Evolutionary conservation across 2,797 vertebrate species (phyloP).

Genomic region (Pangasius mekongensis): DNA sequence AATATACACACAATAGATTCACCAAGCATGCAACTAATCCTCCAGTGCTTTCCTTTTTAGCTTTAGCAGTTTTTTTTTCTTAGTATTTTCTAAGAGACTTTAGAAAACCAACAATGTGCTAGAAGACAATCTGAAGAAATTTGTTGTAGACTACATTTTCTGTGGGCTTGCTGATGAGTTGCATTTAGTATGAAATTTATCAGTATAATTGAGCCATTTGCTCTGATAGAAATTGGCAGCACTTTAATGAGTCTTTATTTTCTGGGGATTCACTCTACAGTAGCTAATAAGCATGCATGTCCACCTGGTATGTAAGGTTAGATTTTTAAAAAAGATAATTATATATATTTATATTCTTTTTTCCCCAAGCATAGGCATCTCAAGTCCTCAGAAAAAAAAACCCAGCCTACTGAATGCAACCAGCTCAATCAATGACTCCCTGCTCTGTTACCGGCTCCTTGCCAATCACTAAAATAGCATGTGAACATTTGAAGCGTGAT

Average conservation of each 20-base stretch:
- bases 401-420: conserved; percentile 49
- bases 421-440: conserved; percentile 43
- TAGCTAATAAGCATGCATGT: not conserved
- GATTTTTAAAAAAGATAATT: not conserved
- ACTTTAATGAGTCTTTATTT: not conserved
- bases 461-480: conserved; percentile 57
- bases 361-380: conserved; percentile 5
- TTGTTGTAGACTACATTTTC: not conserved
- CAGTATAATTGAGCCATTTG: not conserved
- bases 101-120: not conserved
- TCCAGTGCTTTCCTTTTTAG: not conserved
- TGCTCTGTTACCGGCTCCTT: conserved; percentile 45
- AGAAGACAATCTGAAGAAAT: not conserved
- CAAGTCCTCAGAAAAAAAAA: conserved; percentile 28
- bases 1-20: not conserved
- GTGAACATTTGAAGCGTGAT: conserved; percentile 53
- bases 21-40: not conserved
- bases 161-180: not conserved
- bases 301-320: not conserved
- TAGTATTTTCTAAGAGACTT: not conserved
- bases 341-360: conserved; percentile 2
- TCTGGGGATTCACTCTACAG: not conserved
- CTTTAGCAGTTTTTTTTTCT: not conserved
- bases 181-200: not conserved
- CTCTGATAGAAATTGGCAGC: not conserved